Evolutionary conservation across 2,888 invertebrate species (phyloP).

Genomic region (Pseudococcus viburni): DNA sequence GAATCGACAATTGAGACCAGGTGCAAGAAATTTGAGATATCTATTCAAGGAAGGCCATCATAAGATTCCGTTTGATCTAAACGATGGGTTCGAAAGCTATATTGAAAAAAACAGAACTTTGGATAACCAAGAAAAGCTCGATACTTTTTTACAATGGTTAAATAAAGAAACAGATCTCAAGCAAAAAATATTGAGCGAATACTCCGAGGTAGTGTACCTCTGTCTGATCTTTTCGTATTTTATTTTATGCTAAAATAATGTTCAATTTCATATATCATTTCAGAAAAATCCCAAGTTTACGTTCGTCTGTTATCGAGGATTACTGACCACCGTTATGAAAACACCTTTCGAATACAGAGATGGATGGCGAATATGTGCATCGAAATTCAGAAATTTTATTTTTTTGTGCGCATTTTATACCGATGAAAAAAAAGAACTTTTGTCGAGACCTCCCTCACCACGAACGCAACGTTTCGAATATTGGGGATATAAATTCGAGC

Average conservation of each 20-base stretch:
- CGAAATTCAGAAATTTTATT: conserved; percentile 59
- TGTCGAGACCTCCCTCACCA: neutral
- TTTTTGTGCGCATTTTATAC: conserved; percentile 58
- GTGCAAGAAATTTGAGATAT: conserved; percentile 51
- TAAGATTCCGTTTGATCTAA: conserved; percentile 7
- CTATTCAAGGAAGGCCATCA: neutral
- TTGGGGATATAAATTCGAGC: conserved; percentile 63
- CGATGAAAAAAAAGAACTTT: conserved; percentile 47
- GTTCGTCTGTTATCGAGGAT: conserved; percentile 53
- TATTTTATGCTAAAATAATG: neutral
- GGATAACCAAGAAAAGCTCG: conserved; percentile 60
- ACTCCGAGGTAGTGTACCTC: neutral
- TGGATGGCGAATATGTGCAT: conserved; percentile 56
- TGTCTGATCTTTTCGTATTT: neutral
- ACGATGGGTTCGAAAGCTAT: conserved; percentile 13
- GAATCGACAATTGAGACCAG: neutral
- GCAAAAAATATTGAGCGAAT: conserved; percentile 35
- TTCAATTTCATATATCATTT: neutral
- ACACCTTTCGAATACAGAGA: conserved; percentile 56
- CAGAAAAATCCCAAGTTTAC: conserved; percentile 1
- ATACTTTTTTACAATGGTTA: conserved; percentile 56
- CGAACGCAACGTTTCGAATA: conserved; percentile 40
- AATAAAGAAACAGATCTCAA: conserved; percentile 19
- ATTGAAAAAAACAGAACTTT: neutral
- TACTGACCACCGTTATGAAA: conserved; percentile 56